These are phyloP conservation scores for Lutjanus erythropterus DNA, from an alignment of 2,113 vertebrate species.

Conservation along the genomic window DNA sequence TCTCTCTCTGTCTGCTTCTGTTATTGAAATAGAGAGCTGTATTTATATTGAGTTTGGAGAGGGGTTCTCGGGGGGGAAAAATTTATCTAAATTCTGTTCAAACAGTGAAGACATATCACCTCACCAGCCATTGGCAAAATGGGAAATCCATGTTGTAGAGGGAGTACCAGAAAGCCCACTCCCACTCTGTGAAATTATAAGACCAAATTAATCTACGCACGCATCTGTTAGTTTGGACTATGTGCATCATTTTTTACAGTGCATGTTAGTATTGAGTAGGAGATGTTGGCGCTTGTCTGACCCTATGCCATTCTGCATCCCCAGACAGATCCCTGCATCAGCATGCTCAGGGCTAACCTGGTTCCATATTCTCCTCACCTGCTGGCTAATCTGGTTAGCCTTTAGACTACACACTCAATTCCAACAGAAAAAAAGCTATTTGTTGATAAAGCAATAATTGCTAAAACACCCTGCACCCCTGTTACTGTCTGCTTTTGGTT, in stretches of 20 bases:
- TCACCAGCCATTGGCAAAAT: conserved; percentile 53
- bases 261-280: conserved; percentile 35
- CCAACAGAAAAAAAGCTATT: neutral
- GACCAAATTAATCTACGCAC: conserved; percentile 38
- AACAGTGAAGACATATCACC: conserved; percentile 57
- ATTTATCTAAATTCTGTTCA: conserved; percentile 60
- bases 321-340: conserved; percentile 55
- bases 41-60: conserved; percentile 69
- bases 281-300: neutral
- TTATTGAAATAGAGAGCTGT: conserved; percentile 62
- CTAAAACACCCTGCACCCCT: neutral
- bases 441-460: neutral
- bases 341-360: conserved; percentile 68
- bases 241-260: conserved; percentile 10
- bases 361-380: conserved; percentile 69
- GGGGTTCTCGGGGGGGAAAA: conserved; percentile 44
- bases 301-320: conserved; percentile 31
- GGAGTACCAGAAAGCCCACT: neutral
- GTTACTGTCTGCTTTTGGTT: neutral
- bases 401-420: conserved; percentile 32
- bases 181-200: conserved; percentile 30
- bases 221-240: conserved; percentile 37
- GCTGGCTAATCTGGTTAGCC: conserved; percentile 69
- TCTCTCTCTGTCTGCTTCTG: conserved; percentile 51
- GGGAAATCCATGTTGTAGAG: conserved; percentile 48